Evolutionary conservation across 2,888 invertebrate species (phyloP).

Genomic region (Dicycla oo): DNA sequence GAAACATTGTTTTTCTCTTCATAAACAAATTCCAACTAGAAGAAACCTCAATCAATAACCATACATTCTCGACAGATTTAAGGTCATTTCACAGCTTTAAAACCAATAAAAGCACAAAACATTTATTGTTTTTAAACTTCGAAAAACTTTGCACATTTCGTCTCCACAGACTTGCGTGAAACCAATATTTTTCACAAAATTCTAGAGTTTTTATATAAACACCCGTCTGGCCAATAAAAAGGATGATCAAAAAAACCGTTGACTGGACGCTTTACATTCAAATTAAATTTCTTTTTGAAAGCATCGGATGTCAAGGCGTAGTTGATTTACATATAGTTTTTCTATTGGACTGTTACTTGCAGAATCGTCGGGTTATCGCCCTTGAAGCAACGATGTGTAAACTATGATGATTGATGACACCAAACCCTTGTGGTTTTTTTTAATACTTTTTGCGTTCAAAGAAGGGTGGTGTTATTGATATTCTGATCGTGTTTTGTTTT

Average conservation of each 20-base stretch:
- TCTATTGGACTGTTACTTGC: slow-evolving; percentile 39
- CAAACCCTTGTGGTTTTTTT: slow-evolving; percentile 38
- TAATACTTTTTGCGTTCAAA: slow-evolving; percentile 52
- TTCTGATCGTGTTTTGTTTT: slow-evolving; percentile 26
- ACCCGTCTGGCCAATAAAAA: slow-evolving; percentile 44
- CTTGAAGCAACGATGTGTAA: slow-evolving; percentile 41
- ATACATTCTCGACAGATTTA: slow-evolving; percentile 3
- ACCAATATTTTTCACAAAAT: slow-evolving; percentile 25
- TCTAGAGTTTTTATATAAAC: slow-evolving; percentile 31
- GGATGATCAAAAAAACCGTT: slow-evolving; percentile 40
- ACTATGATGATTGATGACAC: slow-evolving; percentile 53
- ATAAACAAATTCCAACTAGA: not conserved
- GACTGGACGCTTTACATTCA: slow-evolving; percentile 50
- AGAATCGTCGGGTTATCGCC: slow-evolving; percentile 44
- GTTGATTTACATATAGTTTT: slow-evolving; percentile 50
- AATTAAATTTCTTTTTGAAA: slow-evolving; percentile 51
- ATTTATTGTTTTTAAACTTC: slow-evolving; percentile 31
- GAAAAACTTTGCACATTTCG: slow-evolving; percentile 27
- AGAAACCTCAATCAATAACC: not conserved
- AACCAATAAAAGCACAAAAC: slow-evolving; percentile 31
- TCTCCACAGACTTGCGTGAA: slow-evolving; percentile 6
- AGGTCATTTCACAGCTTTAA: slow-evolving; percentile 4
- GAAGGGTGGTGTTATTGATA: slow-evolving; percentile 32
- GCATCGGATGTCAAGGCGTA: slow-evolving; percentile 33
- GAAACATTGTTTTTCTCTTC: not conserved